Conservation (phyloP, 2,113 vertebrate genomes). For the Gallinago media region DNA sequence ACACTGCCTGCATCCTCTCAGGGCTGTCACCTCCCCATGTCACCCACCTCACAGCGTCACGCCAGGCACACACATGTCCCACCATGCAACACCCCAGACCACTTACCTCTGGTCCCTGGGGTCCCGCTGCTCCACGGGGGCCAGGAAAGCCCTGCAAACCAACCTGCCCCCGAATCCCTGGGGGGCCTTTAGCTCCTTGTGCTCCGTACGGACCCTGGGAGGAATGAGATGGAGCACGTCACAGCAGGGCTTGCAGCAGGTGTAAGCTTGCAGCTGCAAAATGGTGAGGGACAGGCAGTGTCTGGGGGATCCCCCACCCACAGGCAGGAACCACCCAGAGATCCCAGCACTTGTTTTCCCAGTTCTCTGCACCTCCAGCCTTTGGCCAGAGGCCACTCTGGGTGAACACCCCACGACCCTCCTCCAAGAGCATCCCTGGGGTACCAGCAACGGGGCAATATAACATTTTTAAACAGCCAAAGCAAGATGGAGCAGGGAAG, state of each 20-base stretch:
- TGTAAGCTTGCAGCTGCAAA: neutral
- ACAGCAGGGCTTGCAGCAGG: neutral
- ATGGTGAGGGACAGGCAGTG: neutral
- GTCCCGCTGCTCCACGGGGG: slow-evolving; percentile 74
- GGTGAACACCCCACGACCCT: neutral
- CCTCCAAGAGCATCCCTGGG: neutral
- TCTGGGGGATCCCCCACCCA: rapidly evolving
- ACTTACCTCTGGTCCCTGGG: slow-evolving; percentile 78
- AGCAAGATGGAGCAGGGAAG: neutral
- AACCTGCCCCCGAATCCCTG: slow-evolving; percentile 78
- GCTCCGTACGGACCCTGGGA: slow-evolving; percentile 81
- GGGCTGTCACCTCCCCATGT: neutral
- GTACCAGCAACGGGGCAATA: rapidly evolving
- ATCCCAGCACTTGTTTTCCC: rapidly evolving
- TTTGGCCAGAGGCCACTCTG: no score
- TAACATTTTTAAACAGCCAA: neutral
- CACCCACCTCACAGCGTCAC: neutral
- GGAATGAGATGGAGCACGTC: neutral
- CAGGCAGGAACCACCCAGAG: rapidly evolving
- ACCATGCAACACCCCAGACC: rapidly evolving
- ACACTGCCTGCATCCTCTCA: neutral
- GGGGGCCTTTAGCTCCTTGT: slow-evolving; percentile 75
- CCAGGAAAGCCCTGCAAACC: slow-evolving; percentile 85
- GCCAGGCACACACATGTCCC: rapidly evolving
- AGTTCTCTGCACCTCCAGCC: neutral